These are phyloP conservation scores for Microhierax caerulescens DNA, from an alignment of 2,797 vertebrate species.

Conservation along the genomic window DNA sequence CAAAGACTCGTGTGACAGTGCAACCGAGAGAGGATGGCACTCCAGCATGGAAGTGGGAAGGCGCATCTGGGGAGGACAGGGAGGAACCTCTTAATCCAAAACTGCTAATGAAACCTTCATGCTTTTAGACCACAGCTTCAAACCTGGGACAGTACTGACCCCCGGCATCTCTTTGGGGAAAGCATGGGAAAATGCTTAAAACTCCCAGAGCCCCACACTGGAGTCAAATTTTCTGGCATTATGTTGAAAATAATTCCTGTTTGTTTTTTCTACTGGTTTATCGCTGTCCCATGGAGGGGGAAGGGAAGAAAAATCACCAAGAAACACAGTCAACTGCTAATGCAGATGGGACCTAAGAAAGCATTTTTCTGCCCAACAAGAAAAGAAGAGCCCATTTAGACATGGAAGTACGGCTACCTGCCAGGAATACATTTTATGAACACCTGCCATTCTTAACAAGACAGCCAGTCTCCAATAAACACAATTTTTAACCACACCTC, in stretches of 20 bases:
- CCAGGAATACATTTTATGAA: not conserved
- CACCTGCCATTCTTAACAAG: not conserved
- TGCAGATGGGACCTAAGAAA: not conserved
- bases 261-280: not conserved
- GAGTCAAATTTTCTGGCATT: not conserved
- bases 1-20: accelerated
- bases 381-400: not conserved
- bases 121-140: not conserved
- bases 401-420: not conserved
- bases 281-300: not conserved
- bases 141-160: not conserved
- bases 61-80: not conserved
- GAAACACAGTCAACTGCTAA: not conserved
- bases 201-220: not conserved
- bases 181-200: not conserved
- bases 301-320: not conserved
- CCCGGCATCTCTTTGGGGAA: not conserved
- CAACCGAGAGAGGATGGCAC: not conserved
- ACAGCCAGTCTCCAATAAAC: not conserved
- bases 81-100: not conserved
- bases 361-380: not conserved
- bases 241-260: not conserved
- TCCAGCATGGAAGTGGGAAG: not conserved
- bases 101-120: not conserved
- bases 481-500: not conserved